Evolutionary conservation across 2,797 vertebrate genomes (phyloP).

Genomic region (Cossypha polioptera): DNA sequence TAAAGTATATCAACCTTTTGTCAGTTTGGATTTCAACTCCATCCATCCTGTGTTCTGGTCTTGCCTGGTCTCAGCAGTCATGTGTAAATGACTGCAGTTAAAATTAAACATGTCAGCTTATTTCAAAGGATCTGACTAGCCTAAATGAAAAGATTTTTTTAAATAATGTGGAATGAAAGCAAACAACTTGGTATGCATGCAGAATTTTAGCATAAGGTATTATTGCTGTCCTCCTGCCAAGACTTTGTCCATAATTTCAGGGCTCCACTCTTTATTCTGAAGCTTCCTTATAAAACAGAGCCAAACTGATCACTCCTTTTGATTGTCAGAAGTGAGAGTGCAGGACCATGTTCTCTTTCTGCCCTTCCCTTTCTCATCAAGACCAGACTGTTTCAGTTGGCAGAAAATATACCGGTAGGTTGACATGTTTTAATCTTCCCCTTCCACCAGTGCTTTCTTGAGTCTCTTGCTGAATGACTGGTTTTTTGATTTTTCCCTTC

Average conservation of each 20-base stretch:
- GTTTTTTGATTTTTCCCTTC: conserved; percentile 16
- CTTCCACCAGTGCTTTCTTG: not conserved
- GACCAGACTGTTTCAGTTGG: conserved; percentile 34
- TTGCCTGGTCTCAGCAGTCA: not conserved
- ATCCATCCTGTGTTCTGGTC: not conserved
- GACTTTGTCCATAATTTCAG: not conserved
- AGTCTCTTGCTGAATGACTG: conserved; percentile 29
- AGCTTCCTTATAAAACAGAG: conserved; percentile 16
- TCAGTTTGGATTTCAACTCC: not conserved
- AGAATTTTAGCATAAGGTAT: conserved; percentile 9
- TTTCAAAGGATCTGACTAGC: not conserved
- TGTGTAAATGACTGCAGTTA: not conserved
- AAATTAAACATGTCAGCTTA: not conserved
- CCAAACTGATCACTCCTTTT: conserved; percentile 9
- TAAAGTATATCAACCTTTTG: not conserved
- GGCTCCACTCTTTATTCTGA: conserved; percentile 11
- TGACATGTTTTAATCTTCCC: conserved; percentile 27
- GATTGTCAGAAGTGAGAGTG: conserved; percentile 4
- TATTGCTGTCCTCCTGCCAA: not conserved
- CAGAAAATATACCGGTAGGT: not conserved
- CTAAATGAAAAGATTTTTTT: not conserved
- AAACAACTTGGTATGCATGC: not conserved
- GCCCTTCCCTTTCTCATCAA: conserved; percentile 31
- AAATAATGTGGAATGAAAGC: not conserved
- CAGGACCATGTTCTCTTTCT: conserved; percentile 10